Conservation (phyloP, 2,797 vertebrate genomes). For the Crax fasciolata region DNA sequence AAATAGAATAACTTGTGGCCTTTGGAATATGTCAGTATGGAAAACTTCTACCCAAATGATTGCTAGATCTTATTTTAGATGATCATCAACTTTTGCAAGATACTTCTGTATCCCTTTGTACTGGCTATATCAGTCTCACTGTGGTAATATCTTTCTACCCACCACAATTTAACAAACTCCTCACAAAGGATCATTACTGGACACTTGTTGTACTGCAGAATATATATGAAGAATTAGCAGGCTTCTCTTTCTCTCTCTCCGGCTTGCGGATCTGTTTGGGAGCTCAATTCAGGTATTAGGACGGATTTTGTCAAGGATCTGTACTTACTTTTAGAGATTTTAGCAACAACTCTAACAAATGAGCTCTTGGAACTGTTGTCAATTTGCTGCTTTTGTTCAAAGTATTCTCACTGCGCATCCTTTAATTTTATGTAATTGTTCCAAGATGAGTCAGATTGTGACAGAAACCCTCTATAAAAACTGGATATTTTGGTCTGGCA, state of each 20-base stretch:
- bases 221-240: neutral
- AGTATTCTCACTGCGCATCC: neutral
- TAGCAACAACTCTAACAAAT: neutral
- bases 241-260: neutral
- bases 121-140: neutral
- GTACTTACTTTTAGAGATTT: neutral
- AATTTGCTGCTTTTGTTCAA: neutral
- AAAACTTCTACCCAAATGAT: neutral
- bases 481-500: neutral
- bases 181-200: neutral
- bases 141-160: neutral
- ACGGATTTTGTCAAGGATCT: rapidly evolving
- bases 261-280: neutral
- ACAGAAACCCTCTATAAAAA: neutral
- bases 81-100: neutral
- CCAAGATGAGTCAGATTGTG: neutral
- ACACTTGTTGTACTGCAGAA: neutral
- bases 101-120: neutral
- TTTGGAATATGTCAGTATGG: neutral
- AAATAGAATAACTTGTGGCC: neutral
- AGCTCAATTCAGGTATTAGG: neutral
- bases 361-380: neutral
- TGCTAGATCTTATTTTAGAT: neutral
- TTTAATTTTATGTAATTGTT: neutral
- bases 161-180: neutral